Evolutionary conservation across 2,797 vertebrate species (phyloP).

Genomic region (Crypturellus tataupa): DNA sequence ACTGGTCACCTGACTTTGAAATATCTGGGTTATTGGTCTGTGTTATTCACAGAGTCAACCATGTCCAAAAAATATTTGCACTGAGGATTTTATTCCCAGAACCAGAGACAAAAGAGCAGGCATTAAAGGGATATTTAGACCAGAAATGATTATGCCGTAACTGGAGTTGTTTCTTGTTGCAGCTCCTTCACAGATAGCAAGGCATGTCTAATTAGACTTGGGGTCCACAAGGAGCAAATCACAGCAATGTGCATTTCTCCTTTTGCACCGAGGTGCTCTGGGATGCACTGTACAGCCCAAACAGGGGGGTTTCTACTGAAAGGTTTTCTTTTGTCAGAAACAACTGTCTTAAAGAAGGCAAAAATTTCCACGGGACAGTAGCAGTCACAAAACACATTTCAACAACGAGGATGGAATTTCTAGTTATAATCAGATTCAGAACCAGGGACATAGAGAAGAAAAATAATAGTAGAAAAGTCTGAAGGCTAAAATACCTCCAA

Average conservation of each 20-base stretch:
- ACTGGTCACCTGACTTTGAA: background rate
- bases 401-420: background rate
- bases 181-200: conserved; percentile 1
- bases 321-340: background rate
- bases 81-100: background rate
- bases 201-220: conserved; percentile 1
- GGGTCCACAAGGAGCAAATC: background rate
- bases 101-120: background rate
- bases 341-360: background rate
- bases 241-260: background rate
- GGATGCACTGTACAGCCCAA: background rate
- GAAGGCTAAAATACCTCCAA: background rate
- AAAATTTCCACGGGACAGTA: background rate
- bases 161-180: background rate
- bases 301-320: background rate
- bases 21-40: too few relatives aligned
- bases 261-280: background rate
- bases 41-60: background rate
- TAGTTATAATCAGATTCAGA: background rate
- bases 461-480: background rate
- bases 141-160: background rate
- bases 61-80: background rate
- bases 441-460: background rate
- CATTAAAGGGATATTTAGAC: background rate
- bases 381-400: background rate